Evolutionary conservation across 2,797 vertebrate species (phyloP), one percentile per base, ranked within the genome.

Genomic region (Trachurus trachurus): DNA sequence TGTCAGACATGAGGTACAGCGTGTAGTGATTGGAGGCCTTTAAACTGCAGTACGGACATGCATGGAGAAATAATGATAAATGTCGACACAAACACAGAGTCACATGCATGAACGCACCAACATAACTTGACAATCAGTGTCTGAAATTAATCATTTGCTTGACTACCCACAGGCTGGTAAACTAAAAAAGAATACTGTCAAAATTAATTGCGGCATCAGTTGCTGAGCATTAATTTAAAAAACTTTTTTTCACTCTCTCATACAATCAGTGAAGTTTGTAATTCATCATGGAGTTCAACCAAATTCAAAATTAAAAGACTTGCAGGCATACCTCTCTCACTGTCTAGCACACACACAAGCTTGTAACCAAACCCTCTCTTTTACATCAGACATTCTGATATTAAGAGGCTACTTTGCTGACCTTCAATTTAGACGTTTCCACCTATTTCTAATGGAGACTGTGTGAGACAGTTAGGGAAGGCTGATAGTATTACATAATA

Each of bases 81-180:
- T 45, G 60, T 26, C 37, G 65, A 84, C 67, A 77, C 67, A 39
- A 45, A 37, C 34, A 80, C 78, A 37, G 70, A 49, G n/a, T 68
- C 65, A 39, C 56, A 34, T 10, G 73, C 81, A 67, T 80, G 77
- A 85, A 83, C 45, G 85, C 76, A 40, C 62, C 69, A 9, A 81
- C 73, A 57, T 62, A 70, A 76, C 81, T 57, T 58, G 59, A 90
- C 85, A 89, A 89, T 90, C 86, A 67, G 80, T 65, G 85, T 85
- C 80, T 74, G 65, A 90, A 89, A 92, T 89, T 58, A 87, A 90
- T 89, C 66, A 80, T 81, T 86, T 71, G 85, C 50, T 89, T 84
- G 89, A 85, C 21, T 42, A 49, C 59, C 60, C 77, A 61, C 82
- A 66, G 78, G 56, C 67, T 71, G 58, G 76, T 81, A 66, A 82